These are phyloP conservation scores for Brachionus paranguensis DNA, from an alignment of 1,140 invertebrate species.

Conservation along the genomic window DNA sequence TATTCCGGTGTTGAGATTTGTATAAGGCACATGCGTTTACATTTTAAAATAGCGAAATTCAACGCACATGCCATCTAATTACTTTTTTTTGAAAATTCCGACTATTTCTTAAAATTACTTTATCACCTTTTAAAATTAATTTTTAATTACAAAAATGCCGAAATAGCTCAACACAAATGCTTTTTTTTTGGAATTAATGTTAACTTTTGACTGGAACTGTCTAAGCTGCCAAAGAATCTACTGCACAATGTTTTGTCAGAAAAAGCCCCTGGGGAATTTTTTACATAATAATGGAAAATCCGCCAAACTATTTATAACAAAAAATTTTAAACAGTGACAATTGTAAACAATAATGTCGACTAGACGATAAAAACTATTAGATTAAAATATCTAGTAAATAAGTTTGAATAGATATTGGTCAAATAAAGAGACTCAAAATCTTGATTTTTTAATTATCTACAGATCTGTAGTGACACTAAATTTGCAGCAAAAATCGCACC, in stretches of 20 bases:
- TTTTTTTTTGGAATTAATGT: background rate
- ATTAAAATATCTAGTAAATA: constrained; percentile 25
- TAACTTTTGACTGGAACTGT: background rate
- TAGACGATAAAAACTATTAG: constrained; percentile 16
- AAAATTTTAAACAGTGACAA: background rate
- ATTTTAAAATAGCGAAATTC: background rate
- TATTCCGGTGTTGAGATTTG: background rate
- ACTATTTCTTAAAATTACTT: background rate
- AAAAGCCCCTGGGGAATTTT: background rate
- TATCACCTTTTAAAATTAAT: constrained; percentile 34
- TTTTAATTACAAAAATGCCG: constrained; percentile 23
- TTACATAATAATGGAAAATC: background rate
- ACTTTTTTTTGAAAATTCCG: background rate
- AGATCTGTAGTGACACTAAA: constrained; percentile 5
- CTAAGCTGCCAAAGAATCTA: background rate
- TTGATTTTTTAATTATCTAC: constrained; percentile 21
- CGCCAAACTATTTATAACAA: background rate
- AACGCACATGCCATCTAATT: constrained; percentile 27
- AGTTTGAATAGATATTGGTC: background rate
- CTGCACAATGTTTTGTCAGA: too few species aligned
- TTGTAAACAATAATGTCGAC: constrained; percentile 7
- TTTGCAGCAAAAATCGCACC: background rate
- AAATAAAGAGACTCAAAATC: background rate
- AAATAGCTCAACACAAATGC: background rate
- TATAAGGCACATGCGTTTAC: background rate